Percentiles rank a stretch among this genome's conserved stretches.
Evolutionary conservation across 2,888 invertebrate species (phyloP).

Genomic region (Acleris literana): DNA sequence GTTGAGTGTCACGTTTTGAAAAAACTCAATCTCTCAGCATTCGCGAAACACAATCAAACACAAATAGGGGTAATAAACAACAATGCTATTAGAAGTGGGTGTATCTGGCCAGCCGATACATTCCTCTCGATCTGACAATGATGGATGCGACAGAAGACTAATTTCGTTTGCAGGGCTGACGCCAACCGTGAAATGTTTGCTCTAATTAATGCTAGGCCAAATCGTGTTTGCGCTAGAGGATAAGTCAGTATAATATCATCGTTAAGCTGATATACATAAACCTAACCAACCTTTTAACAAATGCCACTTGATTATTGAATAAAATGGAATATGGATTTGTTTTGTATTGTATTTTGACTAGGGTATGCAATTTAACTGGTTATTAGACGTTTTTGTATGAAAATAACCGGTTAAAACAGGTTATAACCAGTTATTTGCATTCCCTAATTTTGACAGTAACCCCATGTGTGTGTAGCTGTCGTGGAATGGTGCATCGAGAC

Average conservation of each 20-base stretch:
- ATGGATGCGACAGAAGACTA: conserved; percentile 36
- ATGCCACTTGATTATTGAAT: no score
- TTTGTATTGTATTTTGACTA: no score
- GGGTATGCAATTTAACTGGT: no score
- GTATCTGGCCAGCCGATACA: conserved; percentile 33
- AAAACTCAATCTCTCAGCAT: not conserved
- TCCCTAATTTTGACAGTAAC: no score
- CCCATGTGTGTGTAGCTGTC: no score
- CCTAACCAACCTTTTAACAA: not conserved
- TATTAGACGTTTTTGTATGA: no score
- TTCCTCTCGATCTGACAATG: conserved; percentile 37
- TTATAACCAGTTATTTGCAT: no score
- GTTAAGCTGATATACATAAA: not conserved
- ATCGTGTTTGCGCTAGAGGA: conserved; percentile 13
- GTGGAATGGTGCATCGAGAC: no score
- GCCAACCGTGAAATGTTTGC: conserved; percentile 34
- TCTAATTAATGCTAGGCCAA: conserved; percentile 32
- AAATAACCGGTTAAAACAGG: no score
- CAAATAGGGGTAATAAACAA: conserved; percentile 33
- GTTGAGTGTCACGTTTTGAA: not conserved
- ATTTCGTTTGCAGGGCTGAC: conserved; percentile 34
- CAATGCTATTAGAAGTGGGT: conserved; percentile 37
- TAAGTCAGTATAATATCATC: conserved; percentile 1
- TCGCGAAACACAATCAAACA: conserved; percentile 20
- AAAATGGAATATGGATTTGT: no score